A percentile compares a stretch with the other conserved stretches of the same genome.
Evolutionary conservation across 2,888 invertebrate species (phyloP).

Genomic region (Scrobipalpa costella): DNA sequence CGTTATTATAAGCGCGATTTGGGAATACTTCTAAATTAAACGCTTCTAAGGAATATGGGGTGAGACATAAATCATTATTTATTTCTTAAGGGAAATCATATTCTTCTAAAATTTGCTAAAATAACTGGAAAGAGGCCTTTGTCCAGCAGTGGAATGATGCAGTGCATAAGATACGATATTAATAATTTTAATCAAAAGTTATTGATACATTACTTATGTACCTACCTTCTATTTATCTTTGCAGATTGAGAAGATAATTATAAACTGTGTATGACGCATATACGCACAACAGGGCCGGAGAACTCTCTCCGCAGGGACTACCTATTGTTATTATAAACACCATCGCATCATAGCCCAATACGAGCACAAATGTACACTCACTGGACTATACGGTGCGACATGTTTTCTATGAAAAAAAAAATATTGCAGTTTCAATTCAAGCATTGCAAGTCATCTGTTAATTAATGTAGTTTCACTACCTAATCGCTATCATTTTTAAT

Average conservation of each 20-base stretch:
- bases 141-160: no score
- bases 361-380: conserved; percentile 41
- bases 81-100: neutral
- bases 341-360: conserved; percentile 65
- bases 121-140: no score
- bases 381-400: conserved; percentile 35
- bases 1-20: conserved; percentile 78
- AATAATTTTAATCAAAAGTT: no score
- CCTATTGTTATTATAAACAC: conserved; percentile 77
- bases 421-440: no score
- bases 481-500: no score
- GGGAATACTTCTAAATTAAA: conserved; percentile 73
- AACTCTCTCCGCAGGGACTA: conserved; percentile 48
- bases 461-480: no score
- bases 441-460: no score
- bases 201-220: no score
- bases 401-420: no score
- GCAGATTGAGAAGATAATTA: neutral
- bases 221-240: neutral
- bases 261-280: neutral
- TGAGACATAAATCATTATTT: neutral
- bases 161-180: no score
- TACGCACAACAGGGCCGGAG: conserved; percentile 5
- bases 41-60: conserved; percentile 43
- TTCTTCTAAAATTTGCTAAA: no score